Conservation (phyloP, 2,113 vertebrate species). For the Epinephelus lanceolatus region DNA sequence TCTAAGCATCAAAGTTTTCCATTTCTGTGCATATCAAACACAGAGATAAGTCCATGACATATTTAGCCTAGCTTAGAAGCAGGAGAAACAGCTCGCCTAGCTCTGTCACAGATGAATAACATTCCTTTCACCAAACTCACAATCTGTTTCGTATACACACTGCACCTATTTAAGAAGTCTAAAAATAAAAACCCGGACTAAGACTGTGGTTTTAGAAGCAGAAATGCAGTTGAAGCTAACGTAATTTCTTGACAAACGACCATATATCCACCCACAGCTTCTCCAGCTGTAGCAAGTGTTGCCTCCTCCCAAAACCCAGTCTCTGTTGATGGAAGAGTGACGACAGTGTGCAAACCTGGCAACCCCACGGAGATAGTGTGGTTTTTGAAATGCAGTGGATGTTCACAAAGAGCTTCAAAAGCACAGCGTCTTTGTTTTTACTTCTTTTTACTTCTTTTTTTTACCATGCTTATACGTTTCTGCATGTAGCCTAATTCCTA, state of each 20-base stretch:
- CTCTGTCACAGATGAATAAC: neutral
- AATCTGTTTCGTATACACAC: conserved; percentile 11
- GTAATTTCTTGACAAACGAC: conserved; percentile 47
- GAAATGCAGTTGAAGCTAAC: conserved; percentile 27
- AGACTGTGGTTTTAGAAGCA: conserved; percentile 55
- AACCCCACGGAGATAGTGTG: neutral
- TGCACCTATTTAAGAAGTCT: conserved; percentile 19
- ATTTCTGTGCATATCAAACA: neutral
- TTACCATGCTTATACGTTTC: neutral
- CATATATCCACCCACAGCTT: conserved; percentile 42
- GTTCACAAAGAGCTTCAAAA: neutral
- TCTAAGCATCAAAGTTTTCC: neutral
- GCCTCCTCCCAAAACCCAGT: neutral
- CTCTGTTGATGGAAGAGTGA: neutral
- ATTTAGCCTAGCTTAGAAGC: neutral
- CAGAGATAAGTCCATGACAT: neutral
- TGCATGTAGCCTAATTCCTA: neutral
- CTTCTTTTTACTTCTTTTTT: neutral
- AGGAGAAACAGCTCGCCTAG: neutral
- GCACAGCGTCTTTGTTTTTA: neutral
- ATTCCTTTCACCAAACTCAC: conserved; percentile 9
- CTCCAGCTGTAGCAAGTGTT: conserved; percentile 9
- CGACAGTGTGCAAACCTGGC: neutral
- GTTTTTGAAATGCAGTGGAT: neutral
- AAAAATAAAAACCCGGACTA: conserved; percentile 50